A percentile compares a stretch with the other conserved stretches of the same genome.
phyloP scores from a whole-genome alignment of 2,888 invertebrate species.

The Parnassius mnemosyne region DNA sequence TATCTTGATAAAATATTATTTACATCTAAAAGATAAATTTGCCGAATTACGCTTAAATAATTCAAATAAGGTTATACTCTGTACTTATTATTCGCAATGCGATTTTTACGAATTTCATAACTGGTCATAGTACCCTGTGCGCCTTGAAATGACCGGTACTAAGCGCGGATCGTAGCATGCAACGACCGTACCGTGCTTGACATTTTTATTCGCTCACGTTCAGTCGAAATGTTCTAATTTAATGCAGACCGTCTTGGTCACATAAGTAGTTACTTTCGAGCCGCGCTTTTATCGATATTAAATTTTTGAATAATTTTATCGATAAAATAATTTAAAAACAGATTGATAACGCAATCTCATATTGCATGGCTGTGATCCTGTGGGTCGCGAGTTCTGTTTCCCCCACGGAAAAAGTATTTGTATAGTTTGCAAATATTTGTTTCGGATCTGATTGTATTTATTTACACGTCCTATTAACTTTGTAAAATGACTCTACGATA shows the following conservation, averaged over 20 bases:
- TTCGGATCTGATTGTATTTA: too few relatives aligned
- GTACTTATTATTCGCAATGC: slow-evolving; percentile 16
- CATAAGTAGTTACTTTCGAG: slow-evolving; percentile 3
- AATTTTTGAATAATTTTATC: neutral
- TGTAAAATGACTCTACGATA: too few relatives aligned
- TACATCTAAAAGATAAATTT: too few relatives aligned
- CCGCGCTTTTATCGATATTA: neutral
- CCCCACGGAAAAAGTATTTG: too few relatives aligned
- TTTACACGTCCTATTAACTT: too few relatives aligned
- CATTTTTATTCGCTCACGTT: slow-evolving; percentile 8
- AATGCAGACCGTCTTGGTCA: slow-evolving; percentile 3
- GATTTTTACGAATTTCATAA: slow-evolving; percentile 23
- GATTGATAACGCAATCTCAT: too few relatives aligned
- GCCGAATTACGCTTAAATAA: slow-evolving; percentile 2
- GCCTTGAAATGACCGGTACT: slow-evolving; percentile 20
- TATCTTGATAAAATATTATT: too few relatives aligned
- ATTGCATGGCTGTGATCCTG: too few relatives aligned
- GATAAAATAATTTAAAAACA: too few relatives aligned
- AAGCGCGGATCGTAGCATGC: neutral
- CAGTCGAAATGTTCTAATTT: slow-evolving; percentile 17
- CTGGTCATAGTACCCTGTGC: slow-evolving; percentile 10
- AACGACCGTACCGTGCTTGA: slow-evolving; percentile 3
- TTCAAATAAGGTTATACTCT: slow-evolving; percentile 9
- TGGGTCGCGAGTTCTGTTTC: too few relatives aligned
- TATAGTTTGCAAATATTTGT: too few relatives aligned